Percentiles rank a stretch among this genome's conserved stretches.
Evolutionary conservation across 2,888 invertebrate genomes (phyloP).

Genomic region (Lasioglossum villosulum): DNA sequence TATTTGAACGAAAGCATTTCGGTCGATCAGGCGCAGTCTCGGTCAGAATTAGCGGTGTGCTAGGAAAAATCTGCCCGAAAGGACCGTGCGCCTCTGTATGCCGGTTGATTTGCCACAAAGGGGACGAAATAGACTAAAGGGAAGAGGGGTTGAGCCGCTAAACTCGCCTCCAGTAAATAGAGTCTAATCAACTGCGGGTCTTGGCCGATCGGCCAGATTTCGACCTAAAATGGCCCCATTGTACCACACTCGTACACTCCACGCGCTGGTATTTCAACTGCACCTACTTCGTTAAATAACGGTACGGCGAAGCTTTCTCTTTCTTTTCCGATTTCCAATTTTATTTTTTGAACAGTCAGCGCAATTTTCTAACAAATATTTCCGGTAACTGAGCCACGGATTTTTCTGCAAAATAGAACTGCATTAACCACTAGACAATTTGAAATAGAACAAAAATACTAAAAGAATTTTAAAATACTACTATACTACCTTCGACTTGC

Average conservation of each 20-base stretch:
- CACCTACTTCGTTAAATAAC: slow-evolving; percentile 58
- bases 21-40: slow-evolving; percentile 39
- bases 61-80: slow-evolving; percentile 53
- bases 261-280: slow-evolving; percentile 39
- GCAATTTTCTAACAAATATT: background rate
- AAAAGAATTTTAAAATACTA: too few species aligned
- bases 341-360: background rate
- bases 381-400: background rate
- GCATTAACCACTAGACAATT: too few species aligned
- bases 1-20: slow-evolving; percentile 18
- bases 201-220: slow-evolving; percentile 83
- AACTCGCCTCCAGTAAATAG: slow-evolving; percentile 83
- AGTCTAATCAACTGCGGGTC: slow-evolving; percentile 82
- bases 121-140: slow-evolving; percentile 79
- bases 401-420: background rate
- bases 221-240: slow-evolving; percentile 76
- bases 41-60: slow-evolving; percentile 56
- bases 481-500: too few species aligned
- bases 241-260: slow-evolving; percentile 53
- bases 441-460: too few species aligned
- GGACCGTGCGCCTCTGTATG: slow-evolving; percentile 80
- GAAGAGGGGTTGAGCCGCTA: slow-evolving; percentile 74
- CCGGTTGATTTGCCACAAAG: slow-evolving; percentile 84
- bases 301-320: slow-evolving; percentile 45
- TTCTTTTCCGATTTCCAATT: slow-evolving; percentile 22